phyloP scores from a whole-genome alignment of 2,113 vertebrate species.

The Campylomormyrus tamandua region DNA sequence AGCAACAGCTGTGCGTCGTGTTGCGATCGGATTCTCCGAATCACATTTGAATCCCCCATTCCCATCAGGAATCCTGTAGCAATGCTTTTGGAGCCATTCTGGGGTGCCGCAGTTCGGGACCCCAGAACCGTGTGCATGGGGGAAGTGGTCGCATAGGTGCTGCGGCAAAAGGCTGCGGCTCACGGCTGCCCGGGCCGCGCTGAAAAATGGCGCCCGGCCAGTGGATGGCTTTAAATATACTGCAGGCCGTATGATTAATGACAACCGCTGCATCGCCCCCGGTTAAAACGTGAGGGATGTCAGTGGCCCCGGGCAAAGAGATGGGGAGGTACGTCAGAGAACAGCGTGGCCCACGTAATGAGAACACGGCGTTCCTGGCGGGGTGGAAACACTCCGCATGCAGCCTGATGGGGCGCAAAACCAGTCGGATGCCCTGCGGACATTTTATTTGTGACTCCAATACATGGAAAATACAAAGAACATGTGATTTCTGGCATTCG shows the following conservation, averaged over 20 bases:
- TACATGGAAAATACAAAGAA: background rate
- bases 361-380: background rate
- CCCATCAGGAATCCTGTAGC: background rate
- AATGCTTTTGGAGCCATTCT: background rate
- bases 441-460: background rate
- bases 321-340: background rate
- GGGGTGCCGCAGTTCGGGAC: no score
- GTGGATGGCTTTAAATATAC: background rate
- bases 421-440: background rate
- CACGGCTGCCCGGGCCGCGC: background rate
- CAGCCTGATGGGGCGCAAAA: background rate
- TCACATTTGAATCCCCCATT: background rate
- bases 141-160: background rate
- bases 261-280: slow-evolving; percentile 40
- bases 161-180: background rate
- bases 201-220: slow-evolving; percentile 1
- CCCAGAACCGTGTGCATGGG: background rate
- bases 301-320: background rate
- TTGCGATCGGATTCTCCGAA: background rate
- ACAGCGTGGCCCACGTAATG: background rate
- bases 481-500: background rate
- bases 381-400: background rate
- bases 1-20: background rate
- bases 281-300: slow-evolving; percentile 22
- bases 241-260: slow-evolving; percentile 10